A percentile compares a stretch with the other conserved stretches of the same genome.
Evolutionary conservation across 2,888 invertebrate species (phyloP).

Genomic region (Cephonodes hylas): DNA sequence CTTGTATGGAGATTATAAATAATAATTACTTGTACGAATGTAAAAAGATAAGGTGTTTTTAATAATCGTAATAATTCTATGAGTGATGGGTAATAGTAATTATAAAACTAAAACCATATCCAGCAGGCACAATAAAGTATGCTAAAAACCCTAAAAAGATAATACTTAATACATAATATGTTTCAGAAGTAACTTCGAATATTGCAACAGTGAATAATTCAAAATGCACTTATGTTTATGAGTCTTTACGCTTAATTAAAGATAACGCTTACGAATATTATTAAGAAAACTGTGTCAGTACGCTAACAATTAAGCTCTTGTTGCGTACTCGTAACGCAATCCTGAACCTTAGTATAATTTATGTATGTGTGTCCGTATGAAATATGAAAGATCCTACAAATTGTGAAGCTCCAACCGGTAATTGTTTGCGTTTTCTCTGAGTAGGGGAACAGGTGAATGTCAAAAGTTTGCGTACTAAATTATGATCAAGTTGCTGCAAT

Average conservation of each 20-base stretch:
- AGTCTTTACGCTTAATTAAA: background rate
- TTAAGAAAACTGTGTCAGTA: background rate
- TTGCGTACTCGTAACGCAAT: background rate
- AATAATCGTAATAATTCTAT: background rate
- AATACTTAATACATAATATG: background rate
- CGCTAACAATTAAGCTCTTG: background rate
- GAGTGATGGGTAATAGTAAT: background rate
- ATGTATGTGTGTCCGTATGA: background rate
- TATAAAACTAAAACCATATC: too few relatives aligned
- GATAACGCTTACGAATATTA: background rate
- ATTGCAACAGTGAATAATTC: background rate
- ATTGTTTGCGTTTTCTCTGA: background rate
- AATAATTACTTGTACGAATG: background rate
- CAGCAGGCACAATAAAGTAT: too few relatives aligned
- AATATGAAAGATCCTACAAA: background rate
- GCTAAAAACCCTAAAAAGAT: too few relatives aligned
- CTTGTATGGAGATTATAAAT: background rate
- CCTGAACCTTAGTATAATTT: background rate
- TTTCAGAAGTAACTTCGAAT: background rate
- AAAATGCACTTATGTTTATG: too few relatives aligned
- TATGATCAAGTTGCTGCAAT: background rate
- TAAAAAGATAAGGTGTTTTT: background rate
- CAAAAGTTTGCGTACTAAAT: conserved; percentile 9
- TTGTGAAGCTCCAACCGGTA: background rate
- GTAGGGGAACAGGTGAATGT: background rate